A percentile compares a stretch with the other conserved stretches of the same genome.
These are phyloP conservation scores for Aphidius ervi DNA, from an alignment of 1,140 invertebrate species.

Conservation along the genomic window DNA sequence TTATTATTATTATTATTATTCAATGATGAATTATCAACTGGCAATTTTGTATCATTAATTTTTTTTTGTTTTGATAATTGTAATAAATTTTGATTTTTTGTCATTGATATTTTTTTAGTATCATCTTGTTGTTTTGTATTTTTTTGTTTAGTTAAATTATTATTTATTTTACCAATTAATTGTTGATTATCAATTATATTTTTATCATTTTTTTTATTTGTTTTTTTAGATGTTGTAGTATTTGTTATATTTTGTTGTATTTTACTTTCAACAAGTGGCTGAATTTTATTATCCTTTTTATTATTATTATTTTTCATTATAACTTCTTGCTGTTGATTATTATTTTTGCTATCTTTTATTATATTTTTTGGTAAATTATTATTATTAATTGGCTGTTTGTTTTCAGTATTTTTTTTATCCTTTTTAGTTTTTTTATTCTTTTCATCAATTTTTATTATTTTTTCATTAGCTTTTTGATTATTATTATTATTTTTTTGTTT, in stretches of 20 bases:
- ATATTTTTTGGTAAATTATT: constrained; percentile 12
- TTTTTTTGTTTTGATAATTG: constrained; percentile 11
- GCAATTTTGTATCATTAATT: constrained; percentile 4
- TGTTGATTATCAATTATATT: constrained; percentile 32
- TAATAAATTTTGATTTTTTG: too few relatives aligned
- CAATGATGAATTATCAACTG: constrained; percentile 25
- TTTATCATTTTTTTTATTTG: constrained; percentile 33
- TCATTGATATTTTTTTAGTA: constrained; percentile 16
- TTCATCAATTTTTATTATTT: constrained; percentile 30
- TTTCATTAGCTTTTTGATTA: constrained; percentile 30
- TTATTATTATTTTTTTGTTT: constrained; percentile 36
- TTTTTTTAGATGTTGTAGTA: constrained; percentile 23
- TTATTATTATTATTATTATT: not conserved
- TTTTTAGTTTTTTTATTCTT: constrained; percentile 43
- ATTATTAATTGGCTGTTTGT: constrained; percentile 44
- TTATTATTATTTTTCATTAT: not conserved
- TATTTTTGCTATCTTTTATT: constrained; percentile 23
- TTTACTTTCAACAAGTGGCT: constrained; percentile 30
- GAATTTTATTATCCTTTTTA: constrained; percentile 35
- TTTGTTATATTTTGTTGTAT: constrained; percentile 29
- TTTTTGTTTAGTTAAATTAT: constrained; percentile 28
- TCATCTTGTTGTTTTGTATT: constrained; percentile 20
- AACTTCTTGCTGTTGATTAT: constrained; percentile 24
- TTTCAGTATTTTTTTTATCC: constrained; percentile 45
- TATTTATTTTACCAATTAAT: constrained; percentile 28